Evolutionary conservation across 2,113 vertebrate species (phyloP).

Genomic region (Synchiropus splendidus): DNA sequence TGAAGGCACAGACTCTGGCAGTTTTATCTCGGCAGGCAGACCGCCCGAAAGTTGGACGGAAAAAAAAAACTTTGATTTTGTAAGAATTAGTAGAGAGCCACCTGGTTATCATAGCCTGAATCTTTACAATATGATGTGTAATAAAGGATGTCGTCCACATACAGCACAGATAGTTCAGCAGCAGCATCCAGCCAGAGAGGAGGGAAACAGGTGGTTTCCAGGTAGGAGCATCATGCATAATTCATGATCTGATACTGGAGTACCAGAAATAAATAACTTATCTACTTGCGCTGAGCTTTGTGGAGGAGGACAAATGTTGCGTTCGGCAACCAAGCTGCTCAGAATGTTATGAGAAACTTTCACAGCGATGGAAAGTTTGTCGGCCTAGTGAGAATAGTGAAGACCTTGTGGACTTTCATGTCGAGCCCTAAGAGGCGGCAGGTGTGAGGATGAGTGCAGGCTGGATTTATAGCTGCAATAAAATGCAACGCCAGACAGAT

Average conservation of each 20-base stretch:
- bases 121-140: too few species aligned
- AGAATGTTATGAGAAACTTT: background rate
- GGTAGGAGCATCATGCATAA: conserved; percentile 48
- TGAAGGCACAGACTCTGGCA: too few species aligned
- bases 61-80: too few species aligned
- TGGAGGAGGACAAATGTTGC: conserved; percentile 2
- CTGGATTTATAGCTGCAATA: conserved; percentile 53
- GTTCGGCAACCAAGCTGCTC: background rate
- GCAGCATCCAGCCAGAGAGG: too few species aligned
- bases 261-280: conserved; percentile 45
- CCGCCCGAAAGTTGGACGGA: too few species aligned
- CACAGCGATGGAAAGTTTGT: conserved; percentile 6
- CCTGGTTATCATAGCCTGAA: too few species aligned
- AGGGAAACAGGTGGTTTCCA: conserved; percentile 56
- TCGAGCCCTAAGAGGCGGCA: background rate
- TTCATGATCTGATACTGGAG: conserved; percentile 58
- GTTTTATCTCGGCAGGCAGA: too few species aligned
- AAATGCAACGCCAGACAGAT: conserved; percentile 30
- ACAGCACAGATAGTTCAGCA: too few species aligned
- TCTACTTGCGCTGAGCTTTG: too few species aligned
- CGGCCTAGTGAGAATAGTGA: background rate
- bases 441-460: conserved; percentile 4
- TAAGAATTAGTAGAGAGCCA: too few species aligned
- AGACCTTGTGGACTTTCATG: conserved; percentile 9
- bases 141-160: too few species aligned